A percentile compares a stretch with the other conserved stretches of the same genome.
phyloP scores from a whole-genome alignment of 1,140 invertebrate genomes.

The Neelides sp. region DNA sequence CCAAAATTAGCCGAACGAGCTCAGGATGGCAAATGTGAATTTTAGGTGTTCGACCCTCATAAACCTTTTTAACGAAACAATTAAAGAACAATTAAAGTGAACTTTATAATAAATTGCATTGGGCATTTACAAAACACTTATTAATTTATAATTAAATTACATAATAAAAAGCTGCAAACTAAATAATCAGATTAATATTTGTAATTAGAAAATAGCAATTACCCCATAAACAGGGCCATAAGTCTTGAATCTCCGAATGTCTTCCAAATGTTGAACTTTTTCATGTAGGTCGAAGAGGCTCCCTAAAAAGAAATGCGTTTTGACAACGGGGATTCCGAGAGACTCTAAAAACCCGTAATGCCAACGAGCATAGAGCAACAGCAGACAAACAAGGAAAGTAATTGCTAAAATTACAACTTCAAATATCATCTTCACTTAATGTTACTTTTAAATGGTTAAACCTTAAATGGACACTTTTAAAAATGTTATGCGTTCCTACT shows the following conservation, averaged over 20 bases:
- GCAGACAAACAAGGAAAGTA: too few relatives aligned
- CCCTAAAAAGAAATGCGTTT: slow-evolving; percentile 18
- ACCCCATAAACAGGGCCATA: slow-evolving; percentile 25
- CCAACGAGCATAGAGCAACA: slow-evolving; percentile 24
- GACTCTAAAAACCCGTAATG: slow-evolving; percentile 26
- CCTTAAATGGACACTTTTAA: too few relatives aligned
- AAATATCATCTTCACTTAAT: too few relatives aligned
- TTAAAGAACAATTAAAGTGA: too few relatives aligned
- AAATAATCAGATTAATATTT: neutral
- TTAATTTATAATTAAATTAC: too few relatives aligned
- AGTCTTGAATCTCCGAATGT: slow-evolving; percentile 19
- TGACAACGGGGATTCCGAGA: slow-evolving; percentile 21
- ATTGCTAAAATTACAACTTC: too few relatives aligned
- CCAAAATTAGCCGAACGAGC: slow-evolving; percentile 40
- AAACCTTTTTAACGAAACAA: slow-evolving; percentile 5
- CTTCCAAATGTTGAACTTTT: slow-evolving; percentile 15
- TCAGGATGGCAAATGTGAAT: slow-evolving; percentile 34
- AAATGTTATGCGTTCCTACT: too few relatives aligned
- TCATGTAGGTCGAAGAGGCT: slow-evolving; percentile 15
- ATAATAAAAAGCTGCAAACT: too few relatives aligned
- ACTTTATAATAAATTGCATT: too few relatives aligned
- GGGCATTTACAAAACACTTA: too few relatives aligned
- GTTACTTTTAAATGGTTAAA: too few relatives aligned
- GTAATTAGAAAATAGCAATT: slow-evolving; percentile 1
- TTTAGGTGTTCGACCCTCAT: slow-evolving; percentile 12